A percentile compares a stretch with the other conserved stretches of the same genome.
Evolutionary conservation across 2,113 vertebrate genomes (phyloP).

Genomic region (Coregonus clupeaformis): DNA sequence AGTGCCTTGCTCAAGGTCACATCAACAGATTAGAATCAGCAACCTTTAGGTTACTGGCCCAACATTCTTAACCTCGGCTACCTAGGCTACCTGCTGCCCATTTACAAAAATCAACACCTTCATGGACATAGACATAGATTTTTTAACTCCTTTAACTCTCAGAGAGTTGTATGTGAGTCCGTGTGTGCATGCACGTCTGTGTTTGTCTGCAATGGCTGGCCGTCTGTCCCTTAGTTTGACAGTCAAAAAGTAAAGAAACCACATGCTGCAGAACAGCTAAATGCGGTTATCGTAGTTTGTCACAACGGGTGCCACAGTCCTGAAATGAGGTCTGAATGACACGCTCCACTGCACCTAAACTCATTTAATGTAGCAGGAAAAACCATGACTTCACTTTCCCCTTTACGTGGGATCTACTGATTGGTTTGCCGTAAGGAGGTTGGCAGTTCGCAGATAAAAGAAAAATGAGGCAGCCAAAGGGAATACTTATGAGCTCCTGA

Average conservation of each 20-base stretch:
- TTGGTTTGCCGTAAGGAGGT: neutral
- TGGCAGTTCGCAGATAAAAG: neutral
- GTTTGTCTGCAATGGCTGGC: neutral
- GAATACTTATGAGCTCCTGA: neutral
- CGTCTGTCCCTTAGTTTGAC: neutral
- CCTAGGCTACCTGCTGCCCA: no score
- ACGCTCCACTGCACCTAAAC: slow-evolving; percentile 27
- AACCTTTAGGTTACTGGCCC: no score
- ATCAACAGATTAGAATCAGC: no score
- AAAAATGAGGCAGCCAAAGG: neutral
- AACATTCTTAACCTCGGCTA: no score
- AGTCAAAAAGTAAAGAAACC: neutral
- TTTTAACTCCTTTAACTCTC: neutral
- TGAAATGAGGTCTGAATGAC: slow-evolving; percentile 43
- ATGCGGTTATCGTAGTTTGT: neutral
- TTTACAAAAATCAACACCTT: neutral
- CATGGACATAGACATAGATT: no score
- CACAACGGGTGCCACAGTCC: slow-evolving; percentile 25
- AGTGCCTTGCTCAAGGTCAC: no score
- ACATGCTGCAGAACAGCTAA: neutral
- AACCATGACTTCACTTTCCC: slow-evolving; percentile 18
- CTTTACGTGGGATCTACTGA: slow-evolving; percentile 2
- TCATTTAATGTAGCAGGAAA: slow-evolving; percentile 19
- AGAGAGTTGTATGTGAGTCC: no score
- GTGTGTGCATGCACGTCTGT: neutral